Base-by-base conservation (phyloP, 2,797 vertebrate species). In the Liparis tanakae region DNA sequence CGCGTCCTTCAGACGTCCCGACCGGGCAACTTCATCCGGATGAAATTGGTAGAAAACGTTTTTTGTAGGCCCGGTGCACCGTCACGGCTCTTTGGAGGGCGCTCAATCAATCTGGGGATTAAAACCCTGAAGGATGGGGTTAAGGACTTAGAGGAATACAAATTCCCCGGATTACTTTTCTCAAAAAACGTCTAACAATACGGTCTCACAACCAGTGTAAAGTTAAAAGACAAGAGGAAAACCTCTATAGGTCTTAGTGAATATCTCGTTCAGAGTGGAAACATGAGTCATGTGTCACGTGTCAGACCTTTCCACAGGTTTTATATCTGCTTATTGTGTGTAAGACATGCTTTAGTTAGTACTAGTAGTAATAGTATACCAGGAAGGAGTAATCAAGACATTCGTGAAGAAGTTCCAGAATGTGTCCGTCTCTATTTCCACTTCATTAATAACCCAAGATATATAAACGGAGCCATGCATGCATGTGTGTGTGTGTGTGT, bases 1-100 rank as follows among this genome's bases (percentile, higher is more conserved):
- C 36, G 30, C 76, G 79, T 81, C 83, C 82, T 88, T 70, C 66
- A 70, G 70, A 81, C 58, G 78, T 67, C 72, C 74, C 61, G 63
- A 61, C 74, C 73, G 77, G 82, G 74, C 74, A 72, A 66, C 79
- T 83, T 83, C 56, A 87, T 79, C 64, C 80, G 61, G 76, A 73
- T 68, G 59, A 67, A 79, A 81, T 59, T 61, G 58, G 68, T 67
- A 34, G 62, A 65, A 74, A 65, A 70, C 58, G n/a, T 67, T 67
- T 85, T 83, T 85, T 69, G 8, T 41, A 15, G 22, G 34, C 79
- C 85, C 75, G 85, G 58, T 60, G 71, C 51, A 63, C 55, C 81
- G 63, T 80, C 76, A 76, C 54, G 48, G 60, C 69, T 85, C 59
- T 79, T 78, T 82, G 66, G 51, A 44, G 51, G 51, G 57, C 60